Percentiles rank a stretch among this genome's conserved stretches.
Evolutionary conservation across 2,797 vertebrate genomes (phyloP).

Genomic region (Stomatorhinus walkeri): DNA sequence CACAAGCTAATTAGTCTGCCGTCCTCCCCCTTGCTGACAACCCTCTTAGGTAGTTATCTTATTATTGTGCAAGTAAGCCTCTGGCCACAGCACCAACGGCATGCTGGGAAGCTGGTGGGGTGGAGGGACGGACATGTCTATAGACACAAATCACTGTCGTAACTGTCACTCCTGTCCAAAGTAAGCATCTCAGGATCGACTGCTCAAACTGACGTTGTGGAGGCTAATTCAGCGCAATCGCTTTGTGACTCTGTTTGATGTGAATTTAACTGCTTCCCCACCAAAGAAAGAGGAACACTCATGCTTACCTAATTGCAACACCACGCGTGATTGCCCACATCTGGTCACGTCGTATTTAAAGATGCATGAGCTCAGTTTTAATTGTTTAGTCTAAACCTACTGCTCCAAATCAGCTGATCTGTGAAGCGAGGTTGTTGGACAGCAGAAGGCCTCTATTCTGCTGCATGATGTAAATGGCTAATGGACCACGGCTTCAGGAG

Average conservation of each 20-base stretch:
- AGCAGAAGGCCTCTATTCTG: background rate
- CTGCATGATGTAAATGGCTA: background rate
- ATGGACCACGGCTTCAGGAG: background rate
- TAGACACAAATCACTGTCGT: background rate
- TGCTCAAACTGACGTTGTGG: background rate
- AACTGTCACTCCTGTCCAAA: background rate
- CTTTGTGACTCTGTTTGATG: background rate
- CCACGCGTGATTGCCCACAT: background rate
- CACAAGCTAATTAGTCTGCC: background rate
- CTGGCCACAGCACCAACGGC: background rate
- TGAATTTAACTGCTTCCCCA: background rate
- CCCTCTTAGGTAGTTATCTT: background rate
- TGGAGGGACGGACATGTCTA: too few relatives aligned
- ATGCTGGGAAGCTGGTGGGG: background rate
- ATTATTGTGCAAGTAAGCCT: background rate
- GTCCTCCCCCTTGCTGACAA: background rate
- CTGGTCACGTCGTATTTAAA: background rate
- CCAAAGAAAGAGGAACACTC: background rate
- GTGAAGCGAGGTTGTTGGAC: background rate
- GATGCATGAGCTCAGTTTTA: background rate
- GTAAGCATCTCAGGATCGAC: background rate
- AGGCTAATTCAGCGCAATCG: conserved; percentile 1
- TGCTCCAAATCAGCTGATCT: background rate
- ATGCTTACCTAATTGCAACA: background rate
- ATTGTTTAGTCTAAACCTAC: background rate